These are phyloP conservation scores for Drosophila monieri DNA, from an alignment of 2,888 invertebrate species.

Conservation along the genomic window DNA sequence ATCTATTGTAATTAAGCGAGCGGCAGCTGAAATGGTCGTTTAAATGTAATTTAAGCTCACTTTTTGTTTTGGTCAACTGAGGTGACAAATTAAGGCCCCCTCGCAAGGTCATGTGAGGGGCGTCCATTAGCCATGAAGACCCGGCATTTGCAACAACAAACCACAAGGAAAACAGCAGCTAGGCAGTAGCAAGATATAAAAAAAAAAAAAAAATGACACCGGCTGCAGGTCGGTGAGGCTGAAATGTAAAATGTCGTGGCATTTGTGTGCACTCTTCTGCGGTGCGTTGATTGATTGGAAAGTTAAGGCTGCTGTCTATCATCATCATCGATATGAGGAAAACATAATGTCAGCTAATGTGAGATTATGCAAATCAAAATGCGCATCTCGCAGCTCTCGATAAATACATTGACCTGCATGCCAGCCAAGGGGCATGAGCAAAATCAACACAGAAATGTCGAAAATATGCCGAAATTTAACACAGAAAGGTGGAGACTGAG, in stretches of 20 bases:
- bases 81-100: slow-evolving; percentile 73
- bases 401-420: slow-evolving; percentile 71
- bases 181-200: not conserved
- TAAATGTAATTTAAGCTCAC: slow-evolving; percentile 73
- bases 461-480: slow-evolving; percentile 33
- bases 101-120: slow-evolving; percentile 76
- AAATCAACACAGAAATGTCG: slow-evolving; percentile 34
- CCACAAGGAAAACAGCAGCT: slow-evolving; percentile 5
- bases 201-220: slow-evolving; percentile 22
- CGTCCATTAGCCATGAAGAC: slow-evolving; percentile 76
- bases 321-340: slow-evolving; percentile 56
- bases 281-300: slow-evolving; percentile 59
- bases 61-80: slow-evolving; percentile 59
- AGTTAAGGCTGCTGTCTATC: slow-evolving; percentile 46
- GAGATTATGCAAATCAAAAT: slow-evolving; percentile 65
- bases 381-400: slow-evolving; percentile 38
- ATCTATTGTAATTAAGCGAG: slow-evolving; percentile 60
- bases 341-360: slow-evolving; percentile 60
- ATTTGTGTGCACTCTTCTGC: slow-evolving; percentile 26
- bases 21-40: slow-evolving; percentile 62
- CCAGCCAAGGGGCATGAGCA: slow-evolving; percentile 30
- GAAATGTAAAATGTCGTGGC: slow-evolving; percentile 34
- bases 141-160: slow-evolving; percentile 6
- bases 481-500: slow-evolving; percentile 10
- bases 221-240: slow-evolving; percentile 17